These are phyloP conservation scores for Strigamia maritima DNA, from an alignment of 2,888 invertebrate species.

Conservation along the genomic window DNA sequence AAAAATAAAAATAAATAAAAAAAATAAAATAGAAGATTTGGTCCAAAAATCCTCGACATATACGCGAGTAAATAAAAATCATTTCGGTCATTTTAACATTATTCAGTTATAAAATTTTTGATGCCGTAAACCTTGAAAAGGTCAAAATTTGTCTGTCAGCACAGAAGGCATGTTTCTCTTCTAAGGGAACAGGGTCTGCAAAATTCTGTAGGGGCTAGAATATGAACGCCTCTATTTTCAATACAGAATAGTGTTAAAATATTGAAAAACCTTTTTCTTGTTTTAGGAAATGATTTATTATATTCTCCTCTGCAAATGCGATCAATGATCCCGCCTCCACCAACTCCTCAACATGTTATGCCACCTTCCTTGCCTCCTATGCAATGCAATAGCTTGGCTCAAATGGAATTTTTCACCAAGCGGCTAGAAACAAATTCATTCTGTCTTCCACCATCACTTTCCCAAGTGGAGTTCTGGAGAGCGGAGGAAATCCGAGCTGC, in stretches of 20 bases:
- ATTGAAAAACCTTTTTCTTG: not conserved
- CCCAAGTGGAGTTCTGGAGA: not conserved
- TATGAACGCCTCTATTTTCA: no score
- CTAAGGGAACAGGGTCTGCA: no score
- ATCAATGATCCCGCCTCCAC: not conserved
- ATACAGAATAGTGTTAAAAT: not conserved
- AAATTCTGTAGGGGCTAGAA: no score
- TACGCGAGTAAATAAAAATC: no score
- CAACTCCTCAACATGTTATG: not conserved
- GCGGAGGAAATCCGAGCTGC: not conserved
- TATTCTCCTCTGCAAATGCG: conserved; percentile 15
- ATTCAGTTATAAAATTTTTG: no score
- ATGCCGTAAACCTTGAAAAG: no score
- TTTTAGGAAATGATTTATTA: not conserved
- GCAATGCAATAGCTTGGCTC: conserved; percentile 31
- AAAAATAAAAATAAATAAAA: no score
- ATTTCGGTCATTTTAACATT: no score
- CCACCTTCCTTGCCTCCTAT: not conserved
- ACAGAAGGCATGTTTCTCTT: no score
- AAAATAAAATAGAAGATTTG: no score
- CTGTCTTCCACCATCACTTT: conserved; percentile 7
- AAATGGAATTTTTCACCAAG: conserved; percentile 33
- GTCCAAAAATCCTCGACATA: no score
- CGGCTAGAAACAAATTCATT: not conserved
- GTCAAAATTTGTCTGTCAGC: no score